phyloP scores from a whole-genome alignment of 2,113 vertebrate species.

The Dipodomys stephensi region DNA sequence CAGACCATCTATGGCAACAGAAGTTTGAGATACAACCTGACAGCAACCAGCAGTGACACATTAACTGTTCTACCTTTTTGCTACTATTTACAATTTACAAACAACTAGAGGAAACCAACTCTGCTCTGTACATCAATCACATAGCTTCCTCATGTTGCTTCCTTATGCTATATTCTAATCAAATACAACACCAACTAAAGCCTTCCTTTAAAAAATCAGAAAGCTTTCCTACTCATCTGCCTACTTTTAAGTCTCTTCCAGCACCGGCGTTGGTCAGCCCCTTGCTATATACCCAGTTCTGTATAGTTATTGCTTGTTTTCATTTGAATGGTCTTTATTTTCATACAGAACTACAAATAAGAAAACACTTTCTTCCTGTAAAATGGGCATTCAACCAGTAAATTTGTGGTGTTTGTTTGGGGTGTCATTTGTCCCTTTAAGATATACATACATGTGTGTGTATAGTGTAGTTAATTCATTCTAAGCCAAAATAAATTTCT shows the following conservation, averaged over 20 bases:
- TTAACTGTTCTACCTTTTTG: too few species aligned
- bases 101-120: too few species aligned
- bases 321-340: neutral
- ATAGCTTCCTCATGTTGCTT: too few species aligned
- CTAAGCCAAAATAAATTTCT: neutral
- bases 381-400: neutral
- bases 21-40: neutral
- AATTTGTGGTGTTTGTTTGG: neutral
- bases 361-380: neutral
- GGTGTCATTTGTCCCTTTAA: neutral
- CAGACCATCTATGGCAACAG: neutral
- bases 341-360: neutral
- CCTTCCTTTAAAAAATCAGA: too few species aligned
- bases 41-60: too few species aligned
- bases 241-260: neutral
- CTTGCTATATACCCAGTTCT: neutral
- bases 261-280: neutral
- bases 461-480: neutral
- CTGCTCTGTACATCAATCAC: too few species aligned
- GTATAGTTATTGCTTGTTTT: neutral
- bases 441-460: neutral
- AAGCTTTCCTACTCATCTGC: neutral
- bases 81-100: too few species aligned
- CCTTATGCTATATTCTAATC: too few species aligned
- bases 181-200: too few species aligned